Base-by-base conservation (phyloP, 1,140 invertebrate species). In the Chlorops oryzae region DNA sequence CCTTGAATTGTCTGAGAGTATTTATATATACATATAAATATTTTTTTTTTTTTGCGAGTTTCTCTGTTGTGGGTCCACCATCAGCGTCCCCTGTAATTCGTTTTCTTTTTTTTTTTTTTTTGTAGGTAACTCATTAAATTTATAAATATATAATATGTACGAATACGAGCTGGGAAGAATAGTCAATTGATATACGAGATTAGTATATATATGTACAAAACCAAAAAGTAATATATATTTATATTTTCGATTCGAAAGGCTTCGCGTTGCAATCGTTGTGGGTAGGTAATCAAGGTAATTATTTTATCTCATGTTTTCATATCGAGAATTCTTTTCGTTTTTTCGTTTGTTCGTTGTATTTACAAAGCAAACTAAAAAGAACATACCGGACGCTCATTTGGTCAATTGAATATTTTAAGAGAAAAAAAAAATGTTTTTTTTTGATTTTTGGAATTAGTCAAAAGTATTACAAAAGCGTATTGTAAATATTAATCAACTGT, bases 381-480 rank as follows among this genome's bases (percentile, higher is more conserved):
- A n/a, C n/a, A n/a, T n/a, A n/a, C n/a, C n/a, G n/a, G n/a, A n/a
- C n/a, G n/a, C n/a, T n/a, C n/a, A n/a, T 38, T 9, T 38, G n/a
- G n/a, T 38, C 18, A 5, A 15, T 38, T 38, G n/a, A 15, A 40
- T 28, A 42, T 27, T 52, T 49, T 53, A 20, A 38, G 23, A 42
- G 17, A 22, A 55, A 58, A 42, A 49, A 51, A 35, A 40, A 49
- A 35, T 50, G 25, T 50, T 54, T 48, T 52, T 52, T 34, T 35
- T 47, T 52, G 42, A 5, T 51, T 56, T 56, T 59, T 61, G 40
- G 49, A 58, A 54, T 55, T 50, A 63, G 62, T 59, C 63, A 59
- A 63, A 60, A 65, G 59, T 65, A 65, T 65, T 65, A 65, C 62
- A 65, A 65, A 65, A 65, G 63, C 62, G 62, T 65, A 65, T 65